phyloP scores from a whole-genome alignment of 1,140 invertebrate species.

The Tetraneura akinire region DNA sequence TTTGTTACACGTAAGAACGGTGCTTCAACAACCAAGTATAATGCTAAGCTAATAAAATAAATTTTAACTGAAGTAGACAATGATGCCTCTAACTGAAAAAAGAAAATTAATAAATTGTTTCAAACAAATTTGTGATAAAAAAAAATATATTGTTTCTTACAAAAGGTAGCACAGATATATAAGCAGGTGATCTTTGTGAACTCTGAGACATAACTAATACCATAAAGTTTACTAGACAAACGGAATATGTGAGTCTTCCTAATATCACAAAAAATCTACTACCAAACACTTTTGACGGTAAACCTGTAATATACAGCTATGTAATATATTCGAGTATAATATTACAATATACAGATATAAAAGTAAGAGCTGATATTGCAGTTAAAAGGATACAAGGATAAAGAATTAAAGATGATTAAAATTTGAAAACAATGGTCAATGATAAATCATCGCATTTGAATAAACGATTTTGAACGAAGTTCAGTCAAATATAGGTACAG shows the following conservation, averaged over 20 bases:
- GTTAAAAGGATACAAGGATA: too few species aligned
- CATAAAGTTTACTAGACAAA: constrained; percentile 11
- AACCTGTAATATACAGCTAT: background rate
- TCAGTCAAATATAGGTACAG: too few species aligned
- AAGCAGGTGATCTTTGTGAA: background rate
- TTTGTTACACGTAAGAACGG: background rate
- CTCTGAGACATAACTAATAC: background rate
- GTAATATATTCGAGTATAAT: too few species aligned
- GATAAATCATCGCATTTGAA: too few species aligned
- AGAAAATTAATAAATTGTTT: too few species aligned
- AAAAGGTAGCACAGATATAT: background rate
- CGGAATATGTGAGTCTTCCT: constrained; percentile 5
- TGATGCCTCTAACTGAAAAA: background rate
- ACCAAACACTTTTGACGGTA: background rate
- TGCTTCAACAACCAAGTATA: background rate
- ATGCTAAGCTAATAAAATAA: background rate
- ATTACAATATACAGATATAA: too few species aligned
- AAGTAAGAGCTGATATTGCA: too few species aligned
- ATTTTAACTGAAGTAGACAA: background rate
- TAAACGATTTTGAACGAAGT: too few species aligned
- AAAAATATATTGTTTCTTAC: constrained; percentile 1
- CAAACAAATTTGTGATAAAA: too few species aligned
- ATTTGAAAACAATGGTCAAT: too few species aligned
- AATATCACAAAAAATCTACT: background rate
- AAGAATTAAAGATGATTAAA: too few species aligned